Evolutionary conservation across 2,888 invertebrate species (phyloP), one percentile per base, ranked within the genome.

Genomic region (Nineta flava): DNA sequence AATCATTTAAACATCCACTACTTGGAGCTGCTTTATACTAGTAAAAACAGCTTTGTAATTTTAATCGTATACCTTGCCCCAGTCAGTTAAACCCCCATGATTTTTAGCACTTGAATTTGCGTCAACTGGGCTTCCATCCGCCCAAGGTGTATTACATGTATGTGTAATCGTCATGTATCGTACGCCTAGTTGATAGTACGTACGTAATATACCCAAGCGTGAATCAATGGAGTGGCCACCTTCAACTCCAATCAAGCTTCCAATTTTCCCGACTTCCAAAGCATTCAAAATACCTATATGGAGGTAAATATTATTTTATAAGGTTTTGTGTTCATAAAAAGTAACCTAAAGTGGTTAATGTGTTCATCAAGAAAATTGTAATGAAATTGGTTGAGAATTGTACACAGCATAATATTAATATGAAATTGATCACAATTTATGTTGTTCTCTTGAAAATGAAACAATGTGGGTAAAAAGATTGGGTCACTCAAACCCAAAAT

Each of bases 161-260:
- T 79, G 78, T 0, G 79, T 79, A 45, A 79, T 57, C 1, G 78
- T 77, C 65, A 79, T 67, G 56, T 77, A 77, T 50, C 79, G 64
- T 5, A 72, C 76, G 1, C 78, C 79, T 13, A 78, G 63, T 15
- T 75, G 71, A 56, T 78, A 74, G 56, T 71, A 73, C 57, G 72
- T 68, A 44, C 79, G 61, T 46, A 79, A 63, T 15, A 72, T 65
- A 9, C 71, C 71, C 49, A 77, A 60, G 58, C 74, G 72, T 50
- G 72, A 74, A 58, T 75, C 76, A 16, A 79, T 72, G 1, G 73
- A 71, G 58, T 79, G 78, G 1, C 79, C 78, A 15, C 78, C 77
- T 62, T 78, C 78, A 21, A 79, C 63, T 0, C 71, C 76, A 44
- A 79, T 74, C 57, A 79, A 60, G 57, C 76, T 75, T 0, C 69